phyloP scores from a whole-genome alignment of 2,888 invertebrate genomes.

The Pyrochroa serraticornis region DNA sequence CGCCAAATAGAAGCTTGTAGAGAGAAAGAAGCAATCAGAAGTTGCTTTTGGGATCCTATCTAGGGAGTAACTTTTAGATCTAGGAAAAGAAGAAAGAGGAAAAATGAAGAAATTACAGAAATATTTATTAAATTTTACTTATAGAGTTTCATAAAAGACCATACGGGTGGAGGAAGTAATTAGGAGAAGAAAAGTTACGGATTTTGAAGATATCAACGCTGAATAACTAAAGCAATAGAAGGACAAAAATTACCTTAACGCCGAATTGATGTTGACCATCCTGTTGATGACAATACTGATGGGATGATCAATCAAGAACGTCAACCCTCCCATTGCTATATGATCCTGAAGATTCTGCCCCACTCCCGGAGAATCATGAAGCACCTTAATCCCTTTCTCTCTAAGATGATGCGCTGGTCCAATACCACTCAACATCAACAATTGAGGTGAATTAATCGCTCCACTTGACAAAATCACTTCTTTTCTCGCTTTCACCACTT shows the following conservation, averaged over 20 bases:
- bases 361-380: conserved; percentile 81
- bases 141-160: too few relatives aligned
- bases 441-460: conserved; percentile 88
- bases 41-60: too few relatives aligned
- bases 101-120: too few relatives aligned
- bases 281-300: conserved; percentile 81
- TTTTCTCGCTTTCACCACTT: conserved; percentile 70
- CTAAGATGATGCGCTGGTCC: conserved; percentile 82
- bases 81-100: too few relatives aligned
- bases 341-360: conserved; percentile 90
- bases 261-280: conserved; percentile 82
- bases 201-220: too few relatives aligned
- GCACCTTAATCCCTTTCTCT: conserved; percentile 72
- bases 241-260: conserved; percentile 55
- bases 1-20: too few relatives aligned
- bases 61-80: too few relatives aligned
- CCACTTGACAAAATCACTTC: conserved; percentile 90
- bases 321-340: conserved; percentile 84
- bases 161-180: too few relatives aligned
- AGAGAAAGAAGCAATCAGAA: too few relatives aligned
- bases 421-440: conserved; percentile 88
- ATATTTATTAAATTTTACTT: too few relatives aligned
- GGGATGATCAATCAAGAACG: conserved; percentile 81
- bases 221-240: too few relatives aligned
- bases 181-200: too few relatives aligned